Percentiles rank a stretch among this genome's conserved stretches.
phyloP scores from a whole-genome alignment of 2,888 invertebrate species.

The Halocaridina rubra region DNA sequence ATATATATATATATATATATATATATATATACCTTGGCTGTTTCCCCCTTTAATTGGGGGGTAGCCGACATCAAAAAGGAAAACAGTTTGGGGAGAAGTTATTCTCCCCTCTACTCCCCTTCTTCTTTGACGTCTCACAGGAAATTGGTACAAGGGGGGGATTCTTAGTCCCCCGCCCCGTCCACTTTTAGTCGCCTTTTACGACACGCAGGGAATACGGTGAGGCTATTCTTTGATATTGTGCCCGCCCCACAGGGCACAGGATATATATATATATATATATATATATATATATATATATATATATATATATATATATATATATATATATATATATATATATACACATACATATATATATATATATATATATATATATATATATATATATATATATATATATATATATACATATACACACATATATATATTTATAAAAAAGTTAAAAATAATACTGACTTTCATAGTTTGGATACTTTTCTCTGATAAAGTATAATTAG shows the following conservation, averaged over 20 bases:
- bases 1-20: constrained; percentile 10
- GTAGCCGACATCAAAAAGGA: too few species aligned
- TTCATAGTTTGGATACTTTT: background rate
- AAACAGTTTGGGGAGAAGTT: too few species aligned
- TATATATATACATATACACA: background rate
- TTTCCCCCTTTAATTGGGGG: too few species aligned
- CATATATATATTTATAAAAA: background rate
- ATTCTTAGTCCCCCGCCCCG: too few species aligned
- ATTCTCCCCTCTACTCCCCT: too few species aligned
- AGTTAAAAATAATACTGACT: background rate
- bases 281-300: background rate
- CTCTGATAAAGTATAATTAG: too few species aligned
- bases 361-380: constrained; percentile 6
- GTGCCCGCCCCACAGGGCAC: too few species aligned
- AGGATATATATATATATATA: constrained; percentile 4
- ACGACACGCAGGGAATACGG: too few species aligned
- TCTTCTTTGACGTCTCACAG: too few species aligned
- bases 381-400: constrained; percentile 29
- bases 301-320: constrained; percentile 13
- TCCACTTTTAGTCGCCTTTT: too few species aligned
- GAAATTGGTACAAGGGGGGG: too few species aligned
- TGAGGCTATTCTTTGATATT: too few species aligned
- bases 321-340: background rate
- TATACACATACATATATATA: background rate
- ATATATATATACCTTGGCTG: background rate